phyloP scores from a whole-genome alignment of 1,140 invertebrate species.

The Yoshiicerus persimilis region DNA sequence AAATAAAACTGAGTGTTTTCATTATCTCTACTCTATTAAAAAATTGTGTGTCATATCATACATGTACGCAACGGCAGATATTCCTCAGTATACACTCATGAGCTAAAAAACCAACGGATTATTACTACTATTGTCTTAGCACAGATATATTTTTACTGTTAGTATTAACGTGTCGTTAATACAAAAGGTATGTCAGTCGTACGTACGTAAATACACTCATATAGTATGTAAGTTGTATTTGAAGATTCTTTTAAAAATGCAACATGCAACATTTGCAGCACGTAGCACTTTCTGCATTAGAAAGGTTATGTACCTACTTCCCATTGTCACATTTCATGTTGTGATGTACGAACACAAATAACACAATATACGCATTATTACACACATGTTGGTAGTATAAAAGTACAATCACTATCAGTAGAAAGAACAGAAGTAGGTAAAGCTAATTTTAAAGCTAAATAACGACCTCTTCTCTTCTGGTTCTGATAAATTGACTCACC shows the following conservation, averaged over 20 bases:
- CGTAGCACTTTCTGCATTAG: no score
- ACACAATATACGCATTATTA: background rate
- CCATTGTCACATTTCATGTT: no score
- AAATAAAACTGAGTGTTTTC: background rate
- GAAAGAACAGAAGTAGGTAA: background rate
- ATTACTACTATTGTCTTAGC: background rate
- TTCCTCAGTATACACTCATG: no score
- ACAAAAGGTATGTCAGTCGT: background rate
- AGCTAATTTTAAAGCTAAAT: slow-evolving; percentile 20
- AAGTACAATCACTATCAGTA: background rate
- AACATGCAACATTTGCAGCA: background rate
- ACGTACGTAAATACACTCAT: background rate
- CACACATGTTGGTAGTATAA: background rate
- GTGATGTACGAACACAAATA: no score
- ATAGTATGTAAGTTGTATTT: background rate
- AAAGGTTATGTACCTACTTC: no score
- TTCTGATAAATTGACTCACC: background rate
- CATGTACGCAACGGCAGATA: no score
- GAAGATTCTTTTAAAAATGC: background rate
- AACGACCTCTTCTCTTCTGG: background rate
- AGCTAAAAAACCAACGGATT: background rate
- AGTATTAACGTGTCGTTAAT: background rate
- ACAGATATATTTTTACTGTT: background rate
- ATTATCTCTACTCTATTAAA: background rate
- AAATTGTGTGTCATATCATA: no score